Percentiles rank a stretch among this genome's conserved stretches.
Conservation (phyloP, 2,113 vertebrate genomes). For the Parus major region DNA sequence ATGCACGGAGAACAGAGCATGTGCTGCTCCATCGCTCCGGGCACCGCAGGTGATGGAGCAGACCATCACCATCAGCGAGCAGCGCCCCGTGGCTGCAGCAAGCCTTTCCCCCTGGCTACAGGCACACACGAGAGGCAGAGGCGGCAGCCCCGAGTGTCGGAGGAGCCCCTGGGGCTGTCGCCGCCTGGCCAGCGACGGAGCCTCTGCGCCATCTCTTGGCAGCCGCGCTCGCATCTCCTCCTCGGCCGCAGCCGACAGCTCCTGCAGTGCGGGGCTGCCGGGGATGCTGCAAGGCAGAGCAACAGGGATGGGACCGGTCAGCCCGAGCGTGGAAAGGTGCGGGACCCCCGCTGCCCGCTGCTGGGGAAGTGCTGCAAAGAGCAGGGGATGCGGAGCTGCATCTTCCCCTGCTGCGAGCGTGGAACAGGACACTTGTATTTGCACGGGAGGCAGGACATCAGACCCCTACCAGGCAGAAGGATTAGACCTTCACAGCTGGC, state of each 20-base stretch:
- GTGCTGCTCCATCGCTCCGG: not conserved
- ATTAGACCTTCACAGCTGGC: not conserved
- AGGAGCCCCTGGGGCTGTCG: not conserved
- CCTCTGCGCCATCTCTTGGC: conserved; percentile 66
- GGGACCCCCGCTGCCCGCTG: not conserved
- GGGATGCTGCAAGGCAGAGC: not conserved
- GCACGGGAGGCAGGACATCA: rapidly evolving
- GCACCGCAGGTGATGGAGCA: not conserved
- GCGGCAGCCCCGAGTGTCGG: rapidly evolving
- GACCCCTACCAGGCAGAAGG: not conserved
- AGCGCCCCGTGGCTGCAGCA: not conserved
- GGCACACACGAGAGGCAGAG: rapidly evolving
- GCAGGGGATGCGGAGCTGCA: rapidly evolving
- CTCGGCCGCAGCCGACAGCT: not conserved
- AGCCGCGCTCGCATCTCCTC: not conserved
- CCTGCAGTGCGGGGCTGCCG: rapidly evolving
- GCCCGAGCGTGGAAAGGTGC: not conserved
- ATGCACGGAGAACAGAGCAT: rapidly evolving
- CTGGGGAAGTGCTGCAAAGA: not conserved
- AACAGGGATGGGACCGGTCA: rapidly evolving
- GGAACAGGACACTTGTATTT: not conserved
- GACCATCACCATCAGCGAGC: no score
- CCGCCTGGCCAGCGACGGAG: not conserved
- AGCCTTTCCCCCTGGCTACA: rapidly evolving
- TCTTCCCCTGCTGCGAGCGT: rapidly evolving